A percentile compares a stretch with the other conserved stretches of the same genome.
phyloP scores from a whole-genome alignment of 2,888 invertebrate genomes.

The Pyrocoelia pectoralis region DNA sequence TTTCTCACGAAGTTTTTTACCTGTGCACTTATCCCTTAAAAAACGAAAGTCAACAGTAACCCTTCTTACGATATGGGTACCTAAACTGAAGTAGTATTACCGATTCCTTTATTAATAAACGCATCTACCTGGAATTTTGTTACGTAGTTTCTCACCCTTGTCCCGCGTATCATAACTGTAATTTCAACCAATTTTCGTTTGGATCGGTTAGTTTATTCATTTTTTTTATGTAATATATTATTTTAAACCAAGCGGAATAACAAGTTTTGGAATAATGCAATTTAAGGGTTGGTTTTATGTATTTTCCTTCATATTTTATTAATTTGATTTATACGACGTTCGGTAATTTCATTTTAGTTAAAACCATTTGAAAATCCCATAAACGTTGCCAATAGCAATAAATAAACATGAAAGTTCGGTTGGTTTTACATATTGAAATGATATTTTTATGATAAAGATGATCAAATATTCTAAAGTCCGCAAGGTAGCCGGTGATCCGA shows the following conservation, averaged over 20 bases:
- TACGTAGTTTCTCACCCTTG: conserved; percentile 28
- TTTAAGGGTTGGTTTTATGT: conserved; percentile 42
- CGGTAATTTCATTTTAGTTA: conserved; percentile 26
- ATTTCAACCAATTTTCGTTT: conserved; percentile 55
- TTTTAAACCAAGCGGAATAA: conserved; percentile 53
- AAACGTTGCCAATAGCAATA: conserved; percentile 18
- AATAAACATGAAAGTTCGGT: conserved; percentile 23
- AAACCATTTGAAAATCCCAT: conserved; percentile 22
- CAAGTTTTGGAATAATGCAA: conserved; percentile 45
- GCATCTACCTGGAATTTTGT: conserved; percentile 3
- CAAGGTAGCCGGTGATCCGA: conserved; percentile 52
- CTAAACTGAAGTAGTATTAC: conserved; percentile 2
- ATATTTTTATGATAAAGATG: conserved; percentile 36
- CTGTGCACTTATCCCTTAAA: conserved; percentile 17
- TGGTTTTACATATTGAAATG: conserved; percentile 23
- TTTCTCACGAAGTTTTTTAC: conserved; percentile 34
- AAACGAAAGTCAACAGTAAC: conserved; percentile 30
- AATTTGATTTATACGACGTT: conserved; percentile 33
- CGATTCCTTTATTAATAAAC: conserved; percentile 15
- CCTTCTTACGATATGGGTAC: conserved; percentile 22
- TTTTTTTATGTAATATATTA: conserved; percentile 47
- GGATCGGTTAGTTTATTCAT: conserved; percentile 44
- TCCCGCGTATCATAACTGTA: conserved; percentile 46
- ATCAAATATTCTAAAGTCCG: conserved; percentile 48
- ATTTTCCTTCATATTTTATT: conserved; percentile 34